Percentiles rank a stretch among this genome's conserved stretches.
Conservation (phyloP, 2,113 vertebrate species). For the Barbus barbus region DNA sequence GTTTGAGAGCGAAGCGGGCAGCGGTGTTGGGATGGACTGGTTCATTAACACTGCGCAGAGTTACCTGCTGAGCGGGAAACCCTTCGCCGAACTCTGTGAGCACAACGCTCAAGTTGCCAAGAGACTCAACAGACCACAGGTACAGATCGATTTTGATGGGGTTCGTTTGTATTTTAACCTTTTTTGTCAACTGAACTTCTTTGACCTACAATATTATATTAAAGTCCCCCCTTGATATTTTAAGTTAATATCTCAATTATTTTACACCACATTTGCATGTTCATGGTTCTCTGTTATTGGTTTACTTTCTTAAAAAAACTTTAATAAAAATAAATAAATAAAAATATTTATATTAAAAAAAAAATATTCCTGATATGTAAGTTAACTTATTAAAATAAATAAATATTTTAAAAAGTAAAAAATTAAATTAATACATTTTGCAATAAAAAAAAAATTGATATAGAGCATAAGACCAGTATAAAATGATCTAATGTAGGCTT, state of each 20-base stretch:
- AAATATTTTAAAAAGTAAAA: too few relatives aligned
- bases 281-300: neutral
- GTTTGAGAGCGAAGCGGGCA: constrained; percentile 78
- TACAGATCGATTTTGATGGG: constrained; percentile 49
- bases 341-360: neutral
- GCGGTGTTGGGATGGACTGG: constrained; percentile 87
- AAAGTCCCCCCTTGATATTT: neutral
- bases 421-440: too few relatives aligned
- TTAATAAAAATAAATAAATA: neutral
- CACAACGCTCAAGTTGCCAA: constrained; percentile 95
- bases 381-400: neutral
- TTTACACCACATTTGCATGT: neutral
- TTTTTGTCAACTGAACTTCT: neutral
- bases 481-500: too few relatives aligned
- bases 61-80: constrained; percentile 86
- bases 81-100: constrained; percentile 92
- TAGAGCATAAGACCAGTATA: too few relatives aligned
- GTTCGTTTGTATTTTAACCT: too few relatives aligned
- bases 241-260: neutral
- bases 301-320: neutral
- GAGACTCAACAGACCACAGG: constrained; percentile 93
- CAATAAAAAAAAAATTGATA: too few relatives aligned
- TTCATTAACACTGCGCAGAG: constrained; percentile 90
- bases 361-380: neutral
- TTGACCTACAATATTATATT: neutral